phyloP scores from a whole-genome alignment of 2,888 invertebrate genomes.

The Blastobasis lacticolella region DNA sequence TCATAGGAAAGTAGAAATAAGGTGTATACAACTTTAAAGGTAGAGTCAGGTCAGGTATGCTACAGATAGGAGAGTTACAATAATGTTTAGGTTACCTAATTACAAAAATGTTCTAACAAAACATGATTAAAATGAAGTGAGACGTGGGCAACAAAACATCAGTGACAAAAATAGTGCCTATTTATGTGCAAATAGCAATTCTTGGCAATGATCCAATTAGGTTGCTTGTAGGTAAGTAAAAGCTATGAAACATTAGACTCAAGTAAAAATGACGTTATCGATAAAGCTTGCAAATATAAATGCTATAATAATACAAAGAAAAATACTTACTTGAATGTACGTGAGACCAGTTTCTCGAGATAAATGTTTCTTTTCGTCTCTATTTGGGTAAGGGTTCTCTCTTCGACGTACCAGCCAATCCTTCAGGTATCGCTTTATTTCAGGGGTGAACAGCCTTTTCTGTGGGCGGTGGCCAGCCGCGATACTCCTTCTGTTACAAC shows the following conservation, averaged over 20 bases:
- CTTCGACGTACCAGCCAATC: conserved; percentile 84
- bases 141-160: conserved; percentile 48
- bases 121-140: conserved; percentile 13
- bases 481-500: conserved; percentile 65
- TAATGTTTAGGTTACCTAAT: not conserved
- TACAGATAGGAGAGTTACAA: too few species aligned
- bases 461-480: conserved; percentile 77
- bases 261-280: conserved; percentile 12
- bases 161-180: conserved; percentile 70
- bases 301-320: conserved; percentile 2
- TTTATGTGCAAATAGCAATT: conserved; percentile 69
- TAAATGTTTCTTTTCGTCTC: conserved; percentile 83
- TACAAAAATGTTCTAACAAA: too few species aligned
- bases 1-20: too few species aligned
- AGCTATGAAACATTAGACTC: conserved; percentile 33
- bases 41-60: too few species aligned
- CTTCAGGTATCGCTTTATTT: conserved; percentile 84
- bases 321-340: conserved; percentile 79
- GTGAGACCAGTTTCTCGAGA: conserved; percentile 84
- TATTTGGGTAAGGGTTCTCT: conserved; percentile 85
- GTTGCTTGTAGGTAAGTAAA: conserved; percentile 59
- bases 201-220: conserved; percentile 65
- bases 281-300: conserved; percentile 5
- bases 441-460: conserved; percentile 84
- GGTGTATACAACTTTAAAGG: too few species aligned